These are phyloP conservation scores for Papilio glaucus DNA, from an alignment of 1,140 invertebrate genomes.

Conservation along the genomic window DNA sequence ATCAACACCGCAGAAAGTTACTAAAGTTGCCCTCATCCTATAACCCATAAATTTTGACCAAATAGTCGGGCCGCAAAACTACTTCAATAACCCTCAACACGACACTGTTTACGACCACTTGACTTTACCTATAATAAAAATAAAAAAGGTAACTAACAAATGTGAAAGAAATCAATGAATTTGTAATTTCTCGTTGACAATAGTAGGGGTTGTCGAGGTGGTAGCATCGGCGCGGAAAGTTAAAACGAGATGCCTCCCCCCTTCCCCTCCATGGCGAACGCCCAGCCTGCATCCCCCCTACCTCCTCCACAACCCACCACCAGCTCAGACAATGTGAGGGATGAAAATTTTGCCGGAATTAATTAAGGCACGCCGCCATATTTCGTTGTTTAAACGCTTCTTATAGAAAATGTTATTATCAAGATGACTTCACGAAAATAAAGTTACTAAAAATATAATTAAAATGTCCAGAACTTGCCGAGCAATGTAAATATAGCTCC, in stretches of 20 bases:
- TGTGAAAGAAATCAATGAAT: too few relatives aligned
- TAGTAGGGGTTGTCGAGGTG: constrained; percentile 44
- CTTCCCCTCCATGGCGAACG: constrained; percentile 17
- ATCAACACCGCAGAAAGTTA: too few relatives aligned
- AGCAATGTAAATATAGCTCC: too few relatives aligned
- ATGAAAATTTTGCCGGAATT: constrained; percentile 62
- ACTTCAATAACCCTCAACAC: too few relatives aligned
- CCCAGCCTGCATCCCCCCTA: constrained; percentile 40
- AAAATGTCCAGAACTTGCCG: too few relatives aligned
- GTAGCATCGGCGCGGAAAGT: constrained; percentile 60
- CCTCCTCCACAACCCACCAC: constrained; percentile 34
- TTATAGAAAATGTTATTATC: constrained; percentile 3
- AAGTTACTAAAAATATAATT: background rate
- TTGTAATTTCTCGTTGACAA: constrained; percentile 15
- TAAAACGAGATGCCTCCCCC: constrained; percentile 56
- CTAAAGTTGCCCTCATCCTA: too few relatives aligned
- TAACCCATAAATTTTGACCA: too few relatives aligned
- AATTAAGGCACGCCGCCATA: constrained; percentile 57
- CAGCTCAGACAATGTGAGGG: constrained; percentile 50
- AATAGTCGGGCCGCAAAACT: too few relatives aligned
- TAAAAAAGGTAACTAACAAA: too few relatives aligned
- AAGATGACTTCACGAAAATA: background rate
- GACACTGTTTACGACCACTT: too few relatives aligned
- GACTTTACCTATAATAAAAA: too few relatives aligned
- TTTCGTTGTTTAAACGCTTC: constrained; percentile 34